phyloP scores from a whole-genome alignment of 2,797 vertebrate genomes.

The Nannoperca obscura region DNA sequence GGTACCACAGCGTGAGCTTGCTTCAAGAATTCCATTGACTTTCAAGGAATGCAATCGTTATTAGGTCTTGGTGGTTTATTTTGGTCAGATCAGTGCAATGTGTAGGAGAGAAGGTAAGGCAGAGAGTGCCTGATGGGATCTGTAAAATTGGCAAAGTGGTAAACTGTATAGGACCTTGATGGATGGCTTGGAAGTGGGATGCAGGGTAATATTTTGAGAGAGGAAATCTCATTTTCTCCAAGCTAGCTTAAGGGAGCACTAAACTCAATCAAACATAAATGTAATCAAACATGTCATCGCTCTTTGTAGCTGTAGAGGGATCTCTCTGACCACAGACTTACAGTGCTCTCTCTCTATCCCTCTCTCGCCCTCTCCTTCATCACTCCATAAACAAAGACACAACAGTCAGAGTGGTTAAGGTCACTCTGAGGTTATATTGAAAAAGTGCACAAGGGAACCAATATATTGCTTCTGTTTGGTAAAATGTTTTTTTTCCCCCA shows the following conservation, averaged over 20 bases:
- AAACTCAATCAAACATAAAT: constrained; percentile 83
- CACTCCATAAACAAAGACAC: constrained; percentile 62
- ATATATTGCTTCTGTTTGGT: constrained; percentile 44
- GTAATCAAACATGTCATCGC: constrained; percentile 82
- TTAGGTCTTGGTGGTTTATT: constrained; percentile 32
- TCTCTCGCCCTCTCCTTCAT: constrained; percentile 26
- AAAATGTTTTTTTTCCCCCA: constrained; percentile 14
- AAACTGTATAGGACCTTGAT: constrained; percentile 74
- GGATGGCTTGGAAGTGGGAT: constrained; percentile 68
- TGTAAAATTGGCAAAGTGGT: constrained; percentile 75
- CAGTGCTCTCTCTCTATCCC: constrained; percentile 7
- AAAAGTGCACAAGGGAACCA: constrained; percentile 41
- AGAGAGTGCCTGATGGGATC: constrained; percentile 55
- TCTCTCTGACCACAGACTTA: constrained; percentile 49
- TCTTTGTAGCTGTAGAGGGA: constrained; percentile 75
- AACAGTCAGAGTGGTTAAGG: constrained; percentile 45
- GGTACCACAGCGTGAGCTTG: constrained; percentile 3
- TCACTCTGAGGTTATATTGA: constrained; percentile 53
- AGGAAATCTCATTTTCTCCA: constrained; percentile 83
- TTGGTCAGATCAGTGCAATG: constrained; percentile 39
- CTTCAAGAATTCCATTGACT: constrained; percentile 39
- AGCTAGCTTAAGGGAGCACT: constrained; percentile 79
- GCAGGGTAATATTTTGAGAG: constrained; percentile 78
- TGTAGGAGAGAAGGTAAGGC: constrained; percentile 44
- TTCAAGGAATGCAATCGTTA: constrained; percentile 38